Percentiles rank a stretch among this genome's conserved stretches.
Conservation (phyloP, 64 coral and sea anemone genomes). For the Trachythela sp. region DNA sequence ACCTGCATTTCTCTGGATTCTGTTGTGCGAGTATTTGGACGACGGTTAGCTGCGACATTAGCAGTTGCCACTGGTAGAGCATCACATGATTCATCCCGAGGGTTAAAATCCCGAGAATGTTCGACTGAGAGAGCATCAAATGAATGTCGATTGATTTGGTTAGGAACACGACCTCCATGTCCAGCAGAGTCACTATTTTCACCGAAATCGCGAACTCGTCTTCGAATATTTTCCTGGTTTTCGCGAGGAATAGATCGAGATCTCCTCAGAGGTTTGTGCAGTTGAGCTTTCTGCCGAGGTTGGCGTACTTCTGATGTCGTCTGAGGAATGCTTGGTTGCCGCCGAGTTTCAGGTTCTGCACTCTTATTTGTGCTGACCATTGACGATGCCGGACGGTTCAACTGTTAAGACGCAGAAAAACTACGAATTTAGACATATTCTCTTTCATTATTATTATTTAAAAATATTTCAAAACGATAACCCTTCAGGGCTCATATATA, state of each 20-base stretch:
- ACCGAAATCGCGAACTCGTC: conserved; percentile 8
- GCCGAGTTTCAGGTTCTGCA: background rate
- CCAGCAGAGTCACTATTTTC: background rate
- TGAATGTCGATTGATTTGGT: background rate
- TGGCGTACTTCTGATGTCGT: background rate
- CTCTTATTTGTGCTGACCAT: background rate
- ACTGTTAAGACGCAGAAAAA: too few relatives aligned
- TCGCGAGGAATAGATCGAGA: conserved; percentile 8
- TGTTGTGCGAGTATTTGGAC: background rate
- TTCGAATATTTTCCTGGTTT: background rate
- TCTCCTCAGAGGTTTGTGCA: background rate
- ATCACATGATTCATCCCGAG: background rate
- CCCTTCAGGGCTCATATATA: too few relatives aligned
- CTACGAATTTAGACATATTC: too few relatives aligned
- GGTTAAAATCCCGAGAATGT: background rate
- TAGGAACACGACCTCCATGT: background rate
- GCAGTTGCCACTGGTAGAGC: background rate
- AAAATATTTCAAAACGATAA: too few relatives aligned
- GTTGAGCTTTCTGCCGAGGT: background rate
- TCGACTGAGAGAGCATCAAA: background rate
- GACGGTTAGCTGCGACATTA: background rate
- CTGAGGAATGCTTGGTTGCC: background rate
- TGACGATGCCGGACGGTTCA: background rate
- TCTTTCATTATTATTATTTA: too few relatives aligned
- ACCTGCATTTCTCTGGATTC: background rate